Percentiles rank a stretch among this genome's conserved stretches.
Conservation (phyloP, 1,140 invertebrate species). For the Drosophila dunni region DNA sequence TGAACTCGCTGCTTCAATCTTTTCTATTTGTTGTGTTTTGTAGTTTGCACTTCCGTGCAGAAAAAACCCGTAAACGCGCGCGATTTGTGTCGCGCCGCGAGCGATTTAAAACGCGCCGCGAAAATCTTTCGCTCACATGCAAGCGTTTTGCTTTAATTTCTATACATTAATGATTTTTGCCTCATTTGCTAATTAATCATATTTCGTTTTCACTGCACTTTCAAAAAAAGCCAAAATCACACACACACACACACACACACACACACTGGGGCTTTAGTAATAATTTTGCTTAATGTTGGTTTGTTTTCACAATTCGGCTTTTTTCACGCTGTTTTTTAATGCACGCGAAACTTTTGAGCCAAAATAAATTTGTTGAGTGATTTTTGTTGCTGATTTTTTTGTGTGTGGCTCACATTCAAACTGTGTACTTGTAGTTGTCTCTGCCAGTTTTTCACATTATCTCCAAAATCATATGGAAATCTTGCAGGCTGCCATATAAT, state of each 20-base stretch:
- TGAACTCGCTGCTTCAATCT: slow-evolving; percentile 56
- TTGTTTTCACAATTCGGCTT: slow-evolving; percentile 67
- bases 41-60: slow-evolving; percentile 23
- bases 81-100: slow-evolving; percentile 51
- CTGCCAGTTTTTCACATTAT: slow-evolving; percentile 65
- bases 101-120: slow-evolving; percentile 64
- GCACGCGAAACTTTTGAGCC: slow-evolving; percentile 34
- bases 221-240: slow-evolving; percentile 48
- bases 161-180: slow-evolving; percentile 69
- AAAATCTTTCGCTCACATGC: slow-evolving; percentile 59
- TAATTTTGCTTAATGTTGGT: slow-evolving; percentile 61
- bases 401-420: slow-evolving; percentile 66
- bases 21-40: slow-evolving; percentile 16
- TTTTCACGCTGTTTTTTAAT: slow-evolving; percentile 20
- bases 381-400: slow-evolving; percentile 25
- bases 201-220: slow-evolving; percentile 82
- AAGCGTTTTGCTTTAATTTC: slow-evolving; percentile 59
- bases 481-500: slow-evolving; percentile 53
- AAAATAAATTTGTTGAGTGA: slow-evolving; percentile 10
- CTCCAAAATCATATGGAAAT: slow-evolving; percentile 79
- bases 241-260: too few species aligned
- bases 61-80: slow-evolving; percentile 48
- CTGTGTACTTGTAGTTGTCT: slow-evolving; percentile 40
- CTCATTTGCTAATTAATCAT: slow-evolving; percentile 78
- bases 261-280: slow-evolving; percentile 52